Conservation (phyloP, 2,888 invertebrate species). For the Macrosiphum euphorbiae region DNA sequence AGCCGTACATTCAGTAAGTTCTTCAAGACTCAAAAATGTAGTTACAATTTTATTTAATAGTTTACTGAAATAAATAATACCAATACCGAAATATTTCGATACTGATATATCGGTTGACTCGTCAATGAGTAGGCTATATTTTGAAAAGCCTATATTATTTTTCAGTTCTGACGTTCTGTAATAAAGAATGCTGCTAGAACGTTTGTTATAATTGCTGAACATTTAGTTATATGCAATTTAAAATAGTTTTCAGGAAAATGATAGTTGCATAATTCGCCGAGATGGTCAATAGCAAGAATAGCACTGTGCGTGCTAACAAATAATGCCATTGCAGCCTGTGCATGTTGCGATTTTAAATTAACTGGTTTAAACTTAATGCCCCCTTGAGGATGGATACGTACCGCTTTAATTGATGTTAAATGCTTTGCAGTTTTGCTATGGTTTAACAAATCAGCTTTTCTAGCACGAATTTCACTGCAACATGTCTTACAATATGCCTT, state of each 20-base stretch:
- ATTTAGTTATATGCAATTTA: slow-evolving; percentile 66
- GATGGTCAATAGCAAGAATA: slow-evolving; percentile 65
- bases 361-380: background rate
- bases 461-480: no score
- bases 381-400: background rate
- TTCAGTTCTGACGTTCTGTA: slow-evolving; percentile 67
- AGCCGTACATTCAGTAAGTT: slow-evolving; percentile 63
- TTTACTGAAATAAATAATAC: slow-evolving; percentile 67
- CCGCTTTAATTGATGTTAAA: background rate
- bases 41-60: slow-evolving; percentile 66
- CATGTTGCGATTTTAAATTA: background rate
- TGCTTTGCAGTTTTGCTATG: slow-evolving; percentile 38
- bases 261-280: slow-evolving; percentile 66
- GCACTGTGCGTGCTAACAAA: slow-evolving; percentile 19
- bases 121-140: slow-evolving; percentile 67
- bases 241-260: slow-evolving; percentile 46
- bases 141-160: slow-evolving; percentile 66
- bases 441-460: no score
- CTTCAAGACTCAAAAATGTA: slow-evolving; percentile 67
- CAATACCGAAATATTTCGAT: slow-evolving; percentile 65
- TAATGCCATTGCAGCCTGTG: background rate
- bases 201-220: slow-evolving; percentile 1
- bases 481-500: no score
- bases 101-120: slow-evolving; percentile 67
- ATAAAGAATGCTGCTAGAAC: slow-evolving; percentile 14